Base-by-base conservation (phyloP, 2,888 invertebrate species). In the Lithophane leautieri region DNA sequence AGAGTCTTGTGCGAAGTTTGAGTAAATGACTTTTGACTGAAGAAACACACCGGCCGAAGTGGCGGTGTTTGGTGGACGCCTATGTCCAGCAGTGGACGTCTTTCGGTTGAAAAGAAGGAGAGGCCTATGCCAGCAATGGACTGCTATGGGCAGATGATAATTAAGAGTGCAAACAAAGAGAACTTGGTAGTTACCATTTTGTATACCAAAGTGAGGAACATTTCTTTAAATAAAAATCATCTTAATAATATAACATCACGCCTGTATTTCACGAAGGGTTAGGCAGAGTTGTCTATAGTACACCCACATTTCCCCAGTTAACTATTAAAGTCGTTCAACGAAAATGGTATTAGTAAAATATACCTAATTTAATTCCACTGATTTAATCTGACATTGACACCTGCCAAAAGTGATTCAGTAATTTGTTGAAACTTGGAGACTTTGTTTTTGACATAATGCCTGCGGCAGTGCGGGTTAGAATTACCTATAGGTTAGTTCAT, bases 331-430 rank as follows among this genome's bases (percentile, higher is more conserved):
- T 6, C 47, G 16, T 47, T 47, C 34, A 34, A 14, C 3, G 12
- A 61, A 34, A 22, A 61, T 34, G 19, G 3, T 34, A 19, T 28
- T 60, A 22, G 7, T n/a, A 62, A 0, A n/a, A 14, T 22, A 12
- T 25, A 25, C 9, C 42, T 42, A 16, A 67, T 52, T 67, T 52
- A n/a, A 54, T 67, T n/a, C n/a, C 4, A 16, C 19, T 34, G 4
- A n/a, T 56, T 67, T 61, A 60, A 68, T 70, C 75, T 66, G 65
- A 61, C 60, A 77, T 71, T 78, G 73, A 78, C 76, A 63, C 76
- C 69, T 73, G 71, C 52, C 68, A 72, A 71, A 68, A 78, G 22
- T 16, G 9, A 42, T 58, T 66, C n/a, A 40, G 60, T 40, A 70
- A 73, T 62, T 78, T 47, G 60, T 72, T 66, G 16, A 47, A 65